phyloP scores from a whole-genome alignment of 1,140 invertebrate genomes.

The Liolophura sinensis region DNA sequence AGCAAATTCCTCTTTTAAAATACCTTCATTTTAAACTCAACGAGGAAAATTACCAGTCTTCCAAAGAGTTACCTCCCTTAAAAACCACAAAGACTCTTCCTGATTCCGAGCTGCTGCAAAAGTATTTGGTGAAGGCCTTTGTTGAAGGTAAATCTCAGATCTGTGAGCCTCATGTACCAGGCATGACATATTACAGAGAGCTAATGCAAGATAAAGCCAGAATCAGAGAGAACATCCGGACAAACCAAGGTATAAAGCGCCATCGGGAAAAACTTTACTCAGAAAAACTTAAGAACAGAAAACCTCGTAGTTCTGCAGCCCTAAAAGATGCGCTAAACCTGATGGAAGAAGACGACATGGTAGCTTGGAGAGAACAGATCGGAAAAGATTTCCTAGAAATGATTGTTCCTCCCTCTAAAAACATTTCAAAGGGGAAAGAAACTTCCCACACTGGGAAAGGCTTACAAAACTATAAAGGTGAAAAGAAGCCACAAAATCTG shows the following conservation, averaged over 20 bases:
- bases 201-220: slow-evolving; percentile 46
- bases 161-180: slow-evolving; percentile 31
- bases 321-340: slow-evolving; percentile 26
- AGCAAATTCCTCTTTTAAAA: slow-evolving; percentile 37
- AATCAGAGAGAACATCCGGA: slow-evolving; percentile 26
- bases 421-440: too few relatives aligned
- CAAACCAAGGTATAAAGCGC: slow-evolving; percentile 4
- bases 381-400: neutral
- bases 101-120: slow-evolving; percentile 34
- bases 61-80: slow-evolving; percentile 31
- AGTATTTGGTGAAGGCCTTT: slow-evolving; percentile 41
- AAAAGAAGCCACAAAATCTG: too few relatives aligned
- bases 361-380: slow-evolving; percentile 4
- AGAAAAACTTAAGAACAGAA: slow-evolving; percentile 2
- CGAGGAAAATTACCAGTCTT: slow-evolving; percentile 29
- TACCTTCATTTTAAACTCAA: slow-evolving; percentile 41
- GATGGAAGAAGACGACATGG: slow-evolving; percentile 44
- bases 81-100: slow-evolving; percentile 40
- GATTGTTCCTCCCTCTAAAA: too few relatives aligned
- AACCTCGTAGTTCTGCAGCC: slow-evolving; percentile 8
- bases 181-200: slow-evolving; percentile 43
- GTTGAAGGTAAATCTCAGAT: slow-evolving; percentile 33
- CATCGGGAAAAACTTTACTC: slow-evolving; percentile 7
- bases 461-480: too few relatives aligned
- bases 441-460: too few relatives aligned